Conservation (phyloP, 2,888 invertebrate genomes). For the Fragum whitleyi region DNA sequence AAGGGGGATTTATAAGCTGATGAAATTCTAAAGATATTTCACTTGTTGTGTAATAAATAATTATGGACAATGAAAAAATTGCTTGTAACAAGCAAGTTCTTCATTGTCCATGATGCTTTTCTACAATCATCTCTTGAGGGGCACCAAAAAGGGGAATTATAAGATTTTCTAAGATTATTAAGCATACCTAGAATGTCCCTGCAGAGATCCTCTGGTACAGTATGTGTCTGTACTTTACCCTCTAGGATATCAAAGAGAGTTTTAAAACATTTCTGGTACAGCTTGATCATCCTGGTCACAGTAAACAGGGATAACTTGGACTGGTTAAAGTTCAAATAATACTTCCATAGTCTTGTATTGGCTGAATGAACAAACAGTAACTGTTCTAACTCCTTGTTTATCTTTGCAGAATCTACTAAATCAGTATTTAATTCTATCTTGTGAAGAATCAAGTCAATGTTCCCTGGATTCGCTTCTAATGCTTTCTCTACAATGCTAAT, state of each 20-base stretch:
- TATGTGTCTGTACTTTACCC: slow-evolving; percentile 82
- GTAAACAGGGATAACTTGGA: slow-evolving; percentile 83
- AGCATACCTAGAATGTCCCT: slow-evolving; percentile 78
- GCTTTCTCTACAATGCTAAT: slow-evolving; percentile 85
- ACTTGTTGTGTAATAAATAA: no score
- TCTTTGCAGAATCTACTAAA: slow-evolving; percentile 79
- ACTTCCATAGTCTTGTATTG: slow-evolving; percentile 83
- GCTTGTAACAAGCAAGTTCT: no score
- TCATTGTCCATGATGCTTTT: no score
- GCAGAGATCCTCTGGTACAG: slow-evolving; percentile 77
- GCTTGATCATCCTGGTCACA: slow-evolving; percentile 78
- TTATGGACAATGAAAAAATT: no score
- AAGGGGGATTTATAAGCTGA: no score
- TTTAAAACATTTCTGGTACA: slow-evolving; percentile 83
- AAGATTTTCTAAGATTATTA: no score
- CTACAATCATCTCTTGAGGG: no score
- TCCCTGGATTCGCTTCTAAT: slow-evolving; percentile 83
- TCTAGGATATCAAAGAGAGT: slow-evolving; percentile 80
- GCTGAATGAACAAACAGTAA: slow-evolving; percentile 85
- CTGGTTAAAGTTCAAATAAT: slow-evolving; percentile 84
- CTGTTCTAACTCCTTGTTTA: slow-evolving; percentile 84
- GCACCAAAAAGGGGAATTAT: no score
- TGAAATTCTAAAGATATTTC: no score
- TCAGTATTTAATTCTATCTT: slow-evolving; percentile 82
- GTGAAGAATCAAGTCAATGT: slow-evolving; percentile 82